Conservation (phyloP, 2,888 invertebrate species). For the Cheilosia urbana region DNA sequence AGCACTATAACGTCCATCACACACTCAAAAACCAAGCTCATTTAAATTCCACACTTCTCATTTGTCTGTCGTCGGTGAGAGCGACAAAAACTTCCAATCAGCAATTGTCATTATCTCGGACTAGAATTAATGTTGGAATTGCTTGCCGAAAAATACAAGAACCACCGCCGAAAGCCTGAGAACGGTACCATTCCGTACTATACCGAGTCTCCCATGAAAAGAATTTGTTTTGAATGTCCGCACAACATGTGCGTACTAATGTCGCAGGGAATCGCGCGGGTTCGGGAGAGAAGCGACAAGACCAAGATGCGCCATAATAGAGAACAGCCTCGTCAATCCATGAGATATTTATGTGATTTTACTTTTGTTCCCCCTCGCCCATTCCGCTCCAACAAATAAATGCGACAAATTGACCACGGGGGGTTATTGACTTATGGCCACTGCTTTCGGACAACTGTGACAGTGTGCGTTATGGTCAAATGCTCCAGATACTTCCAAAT, state of each 20-base stretch:
- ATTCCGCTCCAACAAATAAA: slow-evolving; percentile 9
- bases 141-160: slow-evolving; percentile 31
- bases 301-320: slow-evolving; percentile 28
- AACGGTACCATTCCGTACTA: slow-evolving; percentile 29
- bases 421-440: slow-evolving; percentile 58
- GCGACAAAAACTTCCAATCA: slow-evolving; percentile 47
- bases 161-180: slow-evolving; percentile 15
- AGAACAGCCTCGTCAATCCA: slow-evolving; percentile 53
- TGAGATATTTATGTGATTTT: slow-evolving; percentile 56
- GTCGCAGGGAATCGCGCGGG: background rate
- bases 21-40: slow-evolving; percentile 20
- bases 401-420: slow-evolving; percentile 60
- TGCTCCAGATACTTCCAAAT: slow-evolving; percentile 42
- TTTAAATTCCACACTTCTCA: slow-evolving; percentile 53
- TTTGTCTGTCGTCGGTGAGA: slow-evolving; percentile 40
- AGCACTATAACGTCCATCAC: background rate
- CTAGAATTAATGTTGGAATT: slow-evolving; percentile 52
- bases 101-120: slow-evolving; percentile 50
- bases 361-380: background rate
- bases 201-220: background rate
- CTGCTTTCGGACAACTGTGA: slow-evolving; percentile 23
- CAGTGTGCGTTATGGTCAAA: slow-evolving; percentile 45
- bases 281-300: slow-evolving; percentile 5
- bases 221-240: slow-evolving; percentile 42
- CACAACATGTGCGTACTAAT: slow-evolving; percentile 57